A percentile compares a stretch with the other conserved stretches of the same genome.
These are phyloP conservation scores for Drosophila kambysellisi DNA, from an alignment of 2,888 invertebrate genomes.

Conservation along the genomic window DNA sequence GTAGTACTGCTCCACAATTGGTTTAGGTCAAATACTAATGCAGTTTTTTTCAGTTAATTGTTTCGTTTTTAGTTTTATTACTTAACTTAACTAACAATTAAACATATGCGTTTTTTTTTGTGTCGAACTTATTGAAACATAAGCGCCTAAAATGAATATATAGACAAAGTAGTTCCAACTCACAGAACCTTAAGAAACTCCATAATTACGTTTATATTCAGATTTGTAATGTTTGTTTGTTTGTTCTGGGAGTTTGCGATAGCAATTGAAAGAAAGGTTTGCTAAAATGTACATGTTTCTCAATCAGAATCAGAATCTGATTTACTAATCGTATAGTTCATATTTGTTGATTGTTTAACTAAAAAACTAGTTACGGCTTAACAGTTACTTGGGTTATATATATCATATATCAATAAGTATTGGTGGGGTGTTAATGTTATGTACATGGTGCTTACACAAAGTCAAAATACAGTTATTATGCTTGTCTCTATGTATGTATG, in stretches of 20 bases:
- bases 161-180: constrained; percentile 25
- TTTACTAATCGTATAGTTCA: constrained; percentile 28
- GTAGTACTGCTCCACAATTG: constrained; percentile 53
- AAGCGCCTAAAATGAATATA: constrained; percentile 31
- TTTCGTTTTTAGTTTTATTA: constrained; percentile 1
- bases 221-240: constrained; percentile 6
- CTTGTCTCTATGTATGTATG: constrained; percentile 25
- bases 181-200: constrained; percentile 3
- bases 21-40: constrained; percentile 70
- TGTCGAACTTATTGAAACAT: constrained; percentile 58
- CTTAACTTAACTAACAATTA: constrained; percentile 45
- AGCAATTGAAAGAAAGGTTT: constrained; percentile 48
- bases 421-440: constrained; percentile 78
- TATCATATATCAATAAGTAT: constrained; percentile 52
- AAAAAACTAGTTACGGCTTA: constrained; percentile 47
- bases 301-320: constrained; percentile 27
- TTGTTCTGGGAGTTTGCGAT: constrained; percentile 7
- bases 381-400: constrained; percentile 34
- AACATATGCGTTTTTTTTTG: constrained; percentile 12
- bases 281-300: constrained; percentile 63
- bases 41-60: constrained; percentile 42
- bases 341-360: constrained; percentile 28
- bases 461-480: constrained; percentile 46
- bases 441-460: constrained; percentile 69
- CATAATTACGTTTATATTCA: constrained; percentile 19